Percentiles rank a stretch among this genome's conserved stretches.
Evolutionary conservation across 2,113 vertebrate genomes (phyloP).

Genomic region (Tiliqua scincoides): DNA sequence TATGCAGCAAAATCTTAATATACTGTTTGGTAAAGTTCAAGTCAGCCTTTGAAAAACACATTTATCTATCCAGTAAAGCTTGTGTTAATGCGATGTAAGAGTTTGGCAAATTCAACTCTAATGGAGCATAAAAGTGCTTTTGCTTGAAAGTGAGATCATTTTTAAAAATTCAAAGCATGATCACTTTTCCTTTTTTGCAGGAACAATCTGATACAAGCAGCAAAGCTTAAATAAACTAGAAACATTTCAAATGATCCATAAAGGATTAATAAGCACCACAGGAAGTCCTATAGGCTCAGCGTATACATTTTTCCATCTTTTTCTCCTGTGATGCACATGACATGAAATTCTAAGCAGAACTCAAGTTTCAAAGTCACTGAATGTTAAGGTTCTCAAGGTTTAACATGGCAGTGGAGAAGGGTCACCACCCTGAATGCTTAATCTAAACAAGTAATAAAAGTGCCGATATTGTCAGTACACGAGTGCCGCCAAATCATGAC

Average conservation of each 20-base stretch:
- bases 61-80: constrained; percentile 84
- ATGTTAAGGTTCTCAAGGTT: constrained; percentile 72
- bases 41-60: constrained; percentile 77
- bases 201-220: constrained; percentile 87
- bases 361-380: constrained; percentile 82
- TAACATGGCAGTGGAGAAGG: constrained; percentile 55
- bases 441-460: constrained; percentile 75
- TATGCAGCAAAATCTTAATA: constrained; percentile 80
- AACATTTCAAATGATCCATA: constrained; percentile 90
- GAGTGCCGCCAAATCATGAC: constrained; percentile 69
- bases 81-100: constrained; percentile 84
- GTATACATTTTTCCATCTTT: constrained; percentile 80
- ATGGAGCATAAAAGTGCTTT: constrained; percentile 89
- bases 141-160: constrained; percentile 87
- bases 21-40: constrained; percentile 86
- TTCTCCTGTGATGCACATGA: constrained; percentile 75
- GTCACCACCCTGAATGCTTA: constrained; percentile 63
- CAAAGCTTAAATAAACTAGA: constrained; percentile 88
- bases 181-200: constrained; percentile 81
- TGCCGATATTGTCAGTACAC: constrained; percentile 69
- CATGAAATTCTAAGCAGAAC: constrained; percentile 84
- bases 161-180: constrained; percentile 89
- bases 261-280: constrained; percentile 87
- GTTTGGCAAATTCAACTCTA: constrained; percentile 86
- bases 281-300: constrained; percentile 85